Evolutionary conservation across 2,113 vertebrate species (phyloP).

Genomic region (Entelurus aequoreus): DNA sequence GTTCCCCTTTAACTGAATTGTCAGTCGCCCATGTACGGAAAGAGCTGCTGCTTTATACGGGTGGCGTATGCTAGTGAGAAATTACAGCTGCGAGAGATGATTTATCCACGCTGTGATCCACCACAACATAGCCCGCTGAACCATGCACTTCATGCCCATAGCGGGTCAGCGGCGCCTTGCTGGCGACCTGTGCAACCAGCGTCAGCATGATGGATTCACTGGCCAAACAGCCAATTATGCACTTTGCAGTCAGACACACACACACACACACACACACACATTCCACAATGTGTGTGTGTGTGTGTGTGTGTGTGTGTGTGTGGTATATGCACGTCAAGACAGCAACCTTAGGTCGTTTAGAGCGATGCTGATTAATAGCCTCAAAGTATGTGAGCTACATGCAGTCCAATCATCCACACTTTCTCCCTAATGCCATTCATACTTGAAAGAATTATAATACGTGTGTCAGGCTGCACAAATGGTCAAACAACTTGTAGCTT

Average conservation of each 20-base stretch:
- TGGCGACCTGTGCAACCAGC: constrained; percentile 18
- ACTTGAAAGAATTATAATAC: constrained; percentile 24
- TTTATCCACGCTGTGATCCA: background rate
- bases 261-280: constrained; percentile 39
- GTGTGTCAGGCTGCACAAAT: constrained; percentile 37
- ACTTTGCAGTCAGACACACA: constrained; percentile 63
- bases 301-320: too few relatives aligned
- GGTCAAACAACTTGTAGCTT: constrained; percentile 36
- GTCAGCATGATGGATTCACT: constrained; percentile 66
- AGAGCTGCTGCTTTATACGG: background rate
- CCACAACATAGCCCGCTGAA: background rate
- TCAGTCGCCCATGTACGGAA: background rate
- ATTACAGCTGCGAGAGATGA: background rate
- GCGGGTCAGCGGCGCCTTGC: background rate
- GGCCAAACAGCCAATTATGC: constrained; percentile 69
- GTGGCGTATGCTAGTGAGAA: background rate
- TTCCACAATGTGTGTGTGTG: constrained; percentile 47
- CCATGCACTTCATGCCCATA: background rate
- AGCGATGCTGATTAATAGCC: constrained; percentile 66
- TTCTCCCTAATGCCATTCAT: constrained; percentile 12
- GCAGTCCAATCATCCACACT: constrained; percentile 44
- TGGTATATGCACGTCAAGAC: constrained; percentile 24
- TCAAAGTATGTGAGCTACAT: constrained; percentile 30
- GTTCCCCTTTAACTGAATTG: too few relatives aligned
- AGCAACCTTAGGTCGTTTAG: constrained; percentile 59